Percentiles rank a stretch among this genome's conserved stretches.
Conservation (phyloP, 2,888 invertebrate genomes). For the Meta bourneti region DNA sequence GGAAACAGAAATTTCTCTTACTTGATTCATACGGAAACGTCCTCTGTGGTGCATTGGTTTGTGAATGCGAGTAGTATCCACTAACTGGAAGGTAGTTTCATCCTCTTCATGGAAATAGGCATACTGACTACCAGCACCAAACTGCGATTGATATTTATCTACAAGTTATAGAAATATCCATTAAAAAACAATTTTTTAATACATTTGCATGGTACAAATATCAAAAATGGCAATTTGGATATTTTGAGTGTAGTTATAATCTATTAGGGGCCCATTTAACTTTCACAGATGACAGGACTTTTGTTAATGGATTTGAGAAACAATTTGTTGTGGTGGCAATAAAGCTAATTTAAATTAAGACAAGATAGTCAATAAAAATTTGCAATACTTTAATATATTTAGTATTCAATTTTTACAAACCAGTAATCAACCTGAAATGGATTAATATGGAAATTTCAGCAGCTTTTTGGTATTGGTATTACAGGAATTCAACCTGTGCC, state of each 20-base stretch:
- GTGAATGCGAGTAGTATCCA: constrained; percentile 92
- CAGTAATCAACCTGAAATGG: too few species aligned
- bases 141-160: constrained; percentile 95
- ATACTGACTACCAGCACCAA: constrained; percentile 94
- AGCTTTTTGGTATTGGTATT: too few species aligned
- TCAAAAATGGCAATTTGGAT: not conserved
- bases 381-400: too few species aligned
- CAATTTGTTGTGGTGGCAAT: too few species aligned
- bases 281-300: not conserved
- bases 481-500: too few species aligned
- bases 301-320: too few species aligned
- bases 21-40: constrained; percentile 83
- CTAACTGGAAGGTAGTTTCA: constrained; percentile 98
- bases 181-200: not conserved
- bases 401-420: too few species aligned
- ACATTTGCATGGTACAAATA: not conserved
- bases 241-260: not conserved
- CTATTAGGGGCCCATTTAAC: not conserved
- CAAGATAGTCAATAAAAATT: too few species aligned
- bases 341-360: too few species aligned
- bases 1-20: constrained; percentile 61
- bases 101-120: constrained; percentile 99
- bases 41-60: constrained; percentile 96
- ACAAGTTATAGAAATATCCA: constrained; percentile 38
- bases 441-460: too few species aligned